Percentiles rank a stretch among this genome's conserved stretches.
Evolutionary conservation across 2,888 invertebrate genomes (phyloP).

Genomic region (Lepas anatifera): DNA sequence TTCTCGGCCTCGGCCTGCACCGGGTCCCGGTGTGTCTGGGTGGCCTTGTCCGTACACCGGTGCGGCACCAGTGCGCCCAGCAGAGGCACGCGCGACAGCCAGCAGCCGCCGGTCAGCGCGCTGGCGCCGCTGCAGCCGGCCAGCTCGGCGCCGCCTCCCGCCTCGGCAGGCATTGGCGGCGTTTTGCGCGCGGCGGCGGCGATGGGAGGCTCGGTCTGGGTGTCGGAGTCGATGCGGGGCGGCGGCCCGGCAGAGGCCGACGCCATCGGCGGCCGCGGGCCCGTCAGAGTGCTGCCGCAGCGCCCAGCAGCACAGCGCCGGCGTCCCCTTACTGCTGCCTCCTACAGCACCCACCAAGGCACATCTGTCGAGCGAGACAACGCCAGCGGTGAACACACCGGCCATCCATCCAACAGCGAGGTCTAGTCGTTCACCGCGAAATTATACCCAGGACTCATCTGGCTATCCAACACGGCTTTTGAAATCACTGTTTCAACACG

Average conservation of each 20-base stretch:
- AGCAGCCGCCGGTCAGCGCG: constrained; percentile 40
- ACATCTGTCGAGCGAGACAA: too few species aligned
- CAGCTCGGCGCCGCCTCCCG: constrained; percentile 35
- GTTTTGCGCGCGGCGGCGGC: not conserved
- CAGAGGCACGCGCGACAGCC: constrained; percentile 39
- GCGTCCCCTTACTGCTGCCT: too few species aligned
- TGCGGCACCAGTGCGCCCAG: constrained; percentile 1
- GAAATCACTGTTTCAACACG: too few species aligned
- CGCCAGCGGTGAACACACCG: too few species aligned
- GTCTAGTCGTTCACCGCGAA: too few species aligned
- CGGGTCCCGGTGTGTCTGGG: constrained; percentile 17
- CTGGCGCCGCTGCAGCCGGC: constrained; percentile 35
- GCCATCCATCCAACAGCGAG: too few species aligned
- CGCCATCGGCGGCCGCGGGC: not conserved
- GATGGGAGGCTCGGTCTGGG: not conserved
- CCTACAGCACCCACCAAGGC: too few species aligned
- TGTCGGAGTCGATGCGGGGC: not conserved
- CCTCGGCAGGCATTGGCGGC: constrained; percentile 24
- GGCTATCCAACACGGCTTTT: too few species aligned
- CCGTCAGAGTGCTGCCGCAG: not conserved
- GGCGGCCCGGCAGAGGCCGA: not conserved
- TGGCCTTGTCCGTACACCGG: constrained; percentile 10
- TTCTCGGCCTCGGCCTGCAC: constrained; percentile 18
- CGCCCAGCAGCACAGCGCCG: too few species aligned
- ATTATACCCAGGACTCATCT: too few species aligned